phyloP scores from a whole-genome alignment of 2,888 invertebrate genomes.

The Bombyx huttoni region DNA sequence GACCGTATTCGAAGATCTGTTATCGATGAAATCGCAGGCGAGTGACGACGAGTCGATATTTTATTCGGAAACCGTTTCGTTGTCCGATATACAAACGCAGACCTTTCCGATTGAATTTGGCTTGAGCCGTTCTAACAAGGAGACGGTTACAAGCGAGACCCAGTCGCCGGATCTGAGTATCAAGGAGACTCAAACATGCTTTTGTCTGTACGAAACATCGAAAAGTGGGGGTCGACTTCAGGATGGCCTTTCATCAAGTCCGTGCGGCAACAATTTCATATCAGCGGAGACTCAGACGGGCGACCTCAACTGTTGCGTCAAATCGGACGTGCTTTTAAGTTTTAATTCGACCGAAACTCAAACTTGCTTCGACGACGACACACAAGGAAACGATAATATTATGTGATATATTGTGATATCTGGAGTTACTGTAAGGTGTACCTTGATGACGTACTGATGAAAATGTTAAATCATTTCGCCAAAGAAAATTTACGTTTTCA shows the following conservation, averaged over 20 bases:
- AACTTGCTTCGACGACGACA: slow-evolving; percentile 35
- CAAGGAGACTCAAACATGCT: slow-evolving; percentile 56
- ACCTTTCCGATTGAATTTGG: slow-evolving; percentile 51
- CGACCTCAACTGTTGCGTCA: slow-evolving; percentile 17
- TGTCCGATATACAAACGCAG: slow-evolving; percentile 58
- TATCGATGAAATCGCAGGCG: slow-evolving; percentile 41
- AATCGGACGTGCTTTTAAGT: slow-evolving; percentile 34
- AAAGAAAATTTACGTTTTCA: no score
- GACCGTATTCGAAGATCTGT: slow-evolving; percentile 45
- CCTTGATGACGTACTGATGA: background rate
- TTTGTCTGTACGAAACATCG: slow-evolving; percentile 40
- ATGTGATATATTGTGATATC: background rate
- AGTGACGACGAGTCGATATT: slow-evolving; percentile 51
- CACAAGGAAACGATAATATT: background rate
- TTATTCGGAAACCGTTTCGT: slow-evolving; percentile 41
- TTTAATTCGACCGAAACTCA: slow-evolving; percentile 47
- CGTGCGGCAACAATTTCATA: slow-evolving; percentile 27
- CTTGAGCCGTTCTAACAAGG: slow-evolving; percentile 37
- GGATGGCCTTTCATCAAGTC: slow-evolving; percentile 38
- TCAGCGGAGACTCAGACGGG: slow-evolving; percentile 50
- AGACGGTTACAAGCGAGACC: slow-evolving; percentile 39
- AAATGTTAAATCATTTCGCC: background rate
- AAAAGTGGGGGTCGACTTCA: slow-evolving; percentile 26
- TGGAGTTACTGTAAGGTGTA: background rate
- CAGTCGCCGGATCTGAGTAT: slow-evolving; percentile 44